phyloP scores from a whole-genome alignment of 2,888 invertebrate species.

The Tubulanus polymorphus region DNA sequence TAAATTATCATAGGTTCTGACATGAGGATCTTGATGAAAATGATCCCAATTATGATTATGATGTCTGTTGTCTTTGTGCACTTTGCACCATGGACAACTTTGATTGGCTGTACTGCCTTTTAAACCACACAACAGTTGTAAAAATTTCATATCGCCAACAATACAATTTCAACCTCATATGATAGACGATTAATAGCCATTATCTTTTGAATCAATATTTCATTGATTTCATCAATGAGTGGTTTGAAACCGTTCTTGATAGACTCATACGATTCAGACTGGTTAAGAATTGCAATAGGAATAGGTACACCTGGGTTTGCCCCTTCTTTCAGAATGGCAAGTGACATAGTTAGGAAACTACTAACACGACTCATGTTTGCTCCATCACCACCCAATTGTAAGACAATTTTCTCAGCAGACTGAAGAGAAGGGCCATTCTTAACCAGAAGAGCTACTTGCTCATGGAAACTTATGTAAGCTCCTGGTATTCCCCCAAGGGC shows the following conservation, averaged over 20 bases:
- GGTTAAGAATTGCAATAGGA: not conserved
- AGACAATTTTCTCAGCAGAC: not conserved
- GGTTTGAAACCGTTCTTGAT: not conserved
- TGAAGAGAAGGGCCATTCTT: no score
- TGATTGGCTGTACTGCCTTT: not conserved
- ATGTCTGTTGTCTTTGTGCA: not conserved
- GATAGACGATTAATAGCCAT: not conserved
- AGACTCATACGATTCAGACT: not conserved
- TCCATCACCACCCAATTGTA: not conserved
- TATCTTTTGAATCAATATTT: not conserved
- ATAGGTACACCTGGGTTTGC: not conserved
- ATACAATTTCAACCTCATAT: not conserved
- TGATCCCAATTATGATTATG: not conserved
- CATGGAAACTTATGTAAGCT: not conserved
- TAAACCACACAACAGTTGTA: not conserved
- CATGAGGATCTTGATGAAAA: not conserved
- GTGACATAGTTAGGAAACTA: not conserved
- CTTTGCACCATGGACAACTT: slow-evolving; percentile 1
- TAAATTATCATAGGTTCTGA: not conserved
- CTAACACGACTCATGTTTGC: not conserved
- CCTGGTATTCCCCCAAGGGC: no score
- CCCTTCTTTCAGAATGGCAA: not conserved
- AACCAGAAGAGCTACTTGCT: not conserved
- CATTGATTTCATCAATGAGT: not conserved
- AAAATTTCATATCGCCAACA: not conserved